A percentile compares a stretch with the other conserved stretches of the same genome.
These are phyloP conservation scores for Hapalemur alaotrensis DNA, from an alignment of 2,797 vertebrate genomes.

Conservation along the genomic window DNA sequence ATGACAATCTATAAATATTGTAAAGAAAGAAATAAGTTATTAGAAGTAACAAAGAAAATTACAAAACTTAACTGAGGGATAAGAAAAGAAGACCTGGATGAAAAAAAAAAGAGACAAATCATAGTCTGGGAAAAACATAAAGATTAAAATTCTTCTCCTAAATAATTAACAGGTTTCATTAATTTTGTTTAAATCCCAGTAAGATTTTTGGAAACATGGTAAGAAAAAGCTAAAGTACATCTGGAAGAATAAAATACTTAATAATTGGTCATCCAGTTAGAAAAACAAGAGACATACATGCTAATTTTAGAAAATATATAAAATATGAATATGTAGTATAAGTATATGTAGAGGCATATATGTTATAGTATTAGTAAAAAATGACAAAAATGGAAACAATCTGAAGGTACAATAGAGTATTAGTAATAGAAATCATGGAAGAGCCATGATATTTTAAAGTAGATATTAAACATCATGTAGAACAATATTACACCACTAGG, in stretches of 20 bases:
- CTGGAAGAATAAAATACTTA: not conserved
- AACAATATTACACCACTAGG: not conserved
- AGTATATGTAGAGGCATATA: not conserved
- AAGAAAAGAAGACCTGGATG: not conserved
- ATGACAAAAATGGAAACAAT: not conserved
- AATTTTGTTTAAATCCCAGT: not conserved
- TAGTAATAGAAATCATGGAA: not conserved
- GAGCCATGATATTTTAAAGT: not conserved
- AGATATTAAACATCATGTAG: not conserved
- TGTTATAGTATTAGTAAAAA: not conserved
- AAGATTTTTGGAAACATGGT: not conserved
- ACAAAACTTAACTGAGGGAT: not conserved
- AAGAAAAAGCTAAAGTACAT: not conserved
- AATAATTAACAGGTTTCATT: not conserved
- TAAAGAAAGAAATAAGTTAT: not conserved
- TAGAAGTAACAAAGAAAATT: not conserved
- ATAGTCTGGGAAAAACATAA: not conserved
- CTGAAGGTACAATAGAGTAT: not conserved
- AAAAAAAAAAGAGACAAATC: not conserved
- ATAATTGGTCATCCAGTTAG: not conserved
- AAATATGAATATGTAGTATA: not conserved
- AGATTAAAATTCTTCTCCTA: not conserved
- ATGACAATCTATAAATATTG: not conserved
- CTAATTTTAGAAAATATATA: not conserved
- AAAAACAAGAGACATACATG: not conserved